These are phyloP conservation scores for Rissa tridactyla DNA, from an alignment of 2,113 vertebrate species.

Conservation along the genomic window DNA sequence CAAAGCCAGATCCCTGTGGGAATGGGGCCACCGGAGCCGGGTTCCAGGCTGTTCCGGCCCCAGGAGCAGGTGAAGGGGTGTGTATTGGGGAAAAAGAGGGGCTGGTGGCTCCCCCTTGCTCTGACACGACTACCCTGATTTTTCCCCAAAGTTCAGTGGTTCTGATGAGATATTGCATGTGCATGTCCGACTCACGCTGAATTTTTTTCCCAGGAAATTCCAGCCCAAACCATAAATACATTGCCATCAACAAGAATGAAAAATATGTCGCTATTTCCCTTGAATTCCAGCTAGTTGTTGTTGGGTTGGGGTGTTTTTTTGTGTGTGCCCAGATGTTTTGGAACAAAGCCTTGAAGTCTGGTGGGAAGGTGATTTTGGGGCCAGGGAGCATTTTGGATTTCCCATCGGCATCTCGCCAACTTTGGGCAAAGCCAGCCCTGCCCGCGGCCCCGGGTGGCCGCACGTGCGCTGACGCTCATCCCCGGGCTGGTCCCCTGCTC, in stretches of 20 bases:
- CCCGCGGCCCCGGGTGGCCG: accelerated
- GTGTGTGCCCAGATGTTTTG: background rate
- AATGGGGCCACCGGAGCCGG: background rate
- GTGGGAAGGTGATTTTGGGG: background rate
- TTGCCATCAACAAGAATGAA: background rate
- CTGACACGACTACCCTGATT: background rate
- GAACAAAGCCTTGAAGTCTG: constrained; percentile 16
- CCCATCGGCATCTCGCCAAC: background rate
- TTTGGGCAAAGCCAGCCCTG: background rate
- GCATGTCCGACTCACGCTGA: background rate
- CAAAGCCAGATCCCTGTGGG: background rate
- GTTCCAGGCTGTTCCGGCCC: accelerated
- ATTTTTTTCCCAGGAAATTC: background rate
- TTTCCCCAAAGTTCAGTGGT: background rate
- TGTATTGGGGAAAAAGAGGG: background rate
- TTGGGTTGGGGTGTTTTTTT: background rate
- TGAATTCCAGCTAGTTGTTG: background rate
- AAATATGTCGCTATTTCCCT: background rate
- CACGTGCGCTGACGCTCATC: background rate
- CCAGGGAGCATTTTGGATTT: background rate
- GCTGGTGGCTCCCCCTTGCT: background rate
- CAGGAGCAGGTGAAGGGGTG: background rate
- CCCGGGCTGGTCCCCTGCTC: background rate
- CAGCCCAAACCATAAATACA: background rate
- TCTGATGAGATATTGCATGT: background rate